Base-by-base conservation (phyloP, 2,888 invertebrate species). In the Drosophila parthenogenetica region DNA sequence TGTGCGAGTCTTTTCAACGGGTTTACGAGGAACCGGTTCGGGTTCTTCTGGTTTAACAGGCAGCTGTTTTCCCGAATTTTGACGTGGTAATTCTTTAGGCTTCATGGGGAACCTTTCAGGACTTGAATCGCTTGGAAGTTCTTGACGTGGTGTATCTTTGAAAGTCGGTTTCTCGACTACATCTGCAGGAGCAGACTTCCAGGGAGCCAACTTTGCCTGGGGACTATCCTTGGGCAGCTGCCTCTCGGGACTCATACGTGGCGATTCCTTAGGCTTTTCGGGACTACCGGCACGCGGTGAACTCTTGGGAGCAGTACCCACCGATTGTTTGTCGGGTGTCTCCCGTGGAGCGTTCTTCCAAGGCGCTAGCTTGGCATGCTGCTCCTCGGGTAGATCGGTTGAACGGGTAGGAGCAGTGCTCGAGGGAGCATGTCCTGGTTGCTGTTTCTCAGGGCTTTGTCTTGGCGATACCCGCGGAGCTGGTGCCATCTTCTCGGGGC, bases 361-460 rank as follows among this genome's bases (percentile, higher is more conserved):
- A 7, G 22, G 11, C 1, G 39, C 3, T 8, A 37, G 7, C 1
- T 14, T n/a, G 13, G 39, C n/a, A n/a, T 14, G 25, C 29, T 10
- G 46, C 11, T 46, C 14, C 1, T 40, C 53, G 4, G 40, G 53
- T 11, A 1, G 5, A 14, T 58, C 58, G 2, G n/a, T 5, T 8
- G 29, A 5, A 2, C 29, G 29, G 29, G 29, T 49, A 7, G 49
- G 58, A 1, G 32, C 5, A 10, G 22, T 43, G 19, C 43, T 59
- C 50, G 32, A 43, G 7, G 50, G 42, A 11, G 32, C 32, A 16
- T 19, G 5, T 1, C 1, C 5, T 5, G 60, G 49, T 5, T 14
- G 43, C 29, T 72, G 72, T 16, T 48, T 61, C 7, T 66, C 74
- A 1, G 77, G 84, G 22, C 53, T 83, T n/a, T 43, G 51, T 8